Base-by-base conservation (phyloP, 2,888 invertebrate species). In the Lampropteryx suffumata region DNA sequence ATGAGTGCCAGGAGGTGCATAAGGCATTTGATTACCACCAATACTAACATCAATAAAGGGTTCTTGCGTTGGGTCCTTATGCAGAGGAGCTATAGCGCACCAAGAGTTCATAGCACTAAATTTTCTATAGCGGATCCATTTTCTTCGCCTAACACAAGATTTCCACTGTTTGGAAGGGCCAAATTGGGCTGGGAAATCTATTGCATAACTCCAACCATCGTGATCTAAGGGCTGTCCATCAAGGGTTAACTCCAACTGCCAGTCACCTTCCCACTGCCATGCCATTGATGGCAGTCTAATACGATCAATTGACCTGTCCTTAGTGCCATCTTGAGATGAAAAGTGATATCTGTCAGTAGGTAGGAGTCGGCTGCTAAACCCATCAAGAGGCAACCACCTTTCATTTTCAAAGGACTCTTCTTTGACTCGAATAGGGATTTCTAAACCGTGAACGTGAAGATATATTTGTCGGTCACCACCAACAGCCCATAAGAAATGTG, bases 221-320 rank as follows among this genome's bases (percentile, higher is more conserved):
- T 96, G 95, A 70, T 96, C 96, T 54, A 98, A 86, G 2, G 96
- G 95, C 69, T 97, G 95, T 11, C 97, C 97, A 77, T 96, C 95
- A 63, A 96, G 87, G 3, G 95, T 95, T 12, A 96, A 91, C 73
- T 97, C 97, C 47, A 97, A 89, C 66, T 95, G 94, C 98, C 98
- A 98, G 62, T 97, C 97, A 2, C 96, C 96, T 87, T 98, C 98
- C 98, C 98, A 98, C 71, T 97, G 95, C 98, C 98, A 98, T 10
- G 97, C 97, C 94, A 97, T 95, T 0, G 98, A 97, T 4, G 98
- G 98, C 36, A 98, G 84, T 56, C 95, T 91, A 53, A 98, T 96
- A 76, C 94, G 94, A 67, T 96, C 95, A 60, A 96, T 94, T 26
- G 94, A 93, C 50, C 96, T 91, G 67, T 96, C 95, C 27, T 93